phyloP scores from a whole-genome alignment of 2,113 vertebrate species.

The Bujurquina vittata region DNA sequence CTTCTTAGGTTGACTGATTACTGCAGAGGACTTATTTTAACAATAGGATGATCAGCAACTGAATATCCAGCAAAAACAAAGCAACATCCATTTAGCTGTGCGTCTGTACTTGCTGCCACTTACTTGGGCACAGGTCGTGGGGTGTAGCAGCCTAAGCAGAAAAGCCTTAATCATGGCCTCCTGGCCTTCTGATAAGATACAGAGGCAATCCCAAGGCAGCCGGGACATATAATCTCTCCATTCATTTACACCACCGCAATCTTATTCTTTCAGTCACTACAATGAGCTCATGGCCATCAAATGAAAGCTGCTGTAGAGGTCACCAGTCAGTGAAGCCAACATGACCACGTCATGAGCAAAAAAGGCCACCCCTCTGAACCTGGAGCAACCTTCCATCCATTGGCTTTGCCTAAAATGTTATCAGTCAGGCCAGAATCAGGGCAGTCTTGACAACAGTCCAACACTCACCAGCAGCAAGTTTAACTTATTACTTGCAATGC shows the following conservation, averaged over 20 bases:
- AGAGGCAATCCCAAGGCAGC: too few relatives aligned
- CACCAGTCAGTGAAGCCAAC: too few relatives aligned
- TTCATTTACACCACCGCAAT: not conserved
- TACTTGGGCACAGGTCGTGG: too few relatives aligned
- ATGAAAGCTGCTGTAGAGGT: not conserved
- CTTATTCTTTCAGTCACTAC: not conserved
- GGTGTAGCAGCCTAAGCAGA: too few relatives aligned
- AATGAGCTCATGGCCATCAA: not conserved
- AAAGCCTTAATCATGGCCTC: too few relatives aligned
- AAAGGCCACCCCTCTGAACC: too few relatives aligned
- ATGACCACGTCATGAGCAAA: too few relatives aligned
- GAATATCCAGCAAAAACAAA: not conserved
- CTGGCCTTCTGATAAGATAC: too few relatives aligned
- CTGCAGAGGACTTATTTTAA: not conserved
- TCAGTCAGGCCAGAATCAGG: too few relatives aligned
- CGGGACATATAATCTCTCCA: too few relatives aligned
- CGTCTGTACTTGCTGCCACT: fast-evolving
- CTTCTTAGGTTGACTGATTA: not conserved
- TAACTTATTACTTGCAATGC: not conserved
- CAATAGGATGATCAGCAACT: not conserved
- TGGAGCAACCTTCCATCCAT: too few relatives aligned
- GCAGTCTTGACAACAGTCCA: not conserved
- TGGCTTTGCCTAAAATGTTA: too few relatives aligned
- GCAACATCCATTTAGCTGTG: not conserved
- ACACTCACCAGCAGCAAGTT: not conserved